phyloP scores from a whole-genome alignment of 2,797 vertebrate species.

The Tangara arthus region DNA sequence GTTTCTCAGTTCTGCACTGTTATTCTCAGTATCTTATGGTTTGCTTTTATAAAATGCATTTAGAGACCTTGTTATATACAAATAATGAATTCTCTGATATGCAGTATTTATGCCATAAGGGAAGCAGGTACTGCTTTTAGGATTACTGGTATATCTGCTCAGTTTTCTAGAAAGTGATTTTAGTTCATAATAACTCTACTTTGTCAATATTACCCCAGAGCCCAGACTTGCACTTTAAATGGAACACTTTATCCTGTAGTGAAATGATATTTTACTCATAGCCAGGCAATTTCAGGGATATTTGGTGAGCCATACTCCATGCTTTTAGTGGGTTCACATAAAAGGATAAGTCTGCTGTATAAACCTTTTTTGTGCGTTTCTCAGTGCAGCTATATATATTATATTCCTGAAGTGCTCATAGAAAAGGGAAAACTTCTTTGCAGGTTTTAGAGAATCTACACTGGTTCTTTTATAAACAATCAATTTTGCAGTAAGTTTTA shows the following conservation, averaged over 20 bases:
- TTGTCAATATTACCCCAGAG: conserved; percentile 24
- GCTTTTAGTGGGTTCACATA: conserved; percentile 34
- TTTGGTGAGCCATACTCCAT: not conserved
- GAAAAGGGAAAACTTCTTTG: not conserved
- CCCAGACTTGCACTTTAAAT: not conserved
- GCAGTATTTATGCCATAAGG: not conserved
- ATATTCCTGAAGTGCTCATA: not conserved
- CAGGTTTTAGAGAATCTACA: not conserved
- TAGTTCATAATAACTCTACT: conserved; percentile 10
- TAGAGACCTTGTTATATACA: not conserved
- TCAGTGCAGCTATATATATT: not conserved
- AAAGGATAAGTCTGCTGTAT: not conserved
- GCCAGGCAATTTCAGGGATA: conserved; percentile 11
- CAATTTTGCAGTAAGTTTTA: not conserved
- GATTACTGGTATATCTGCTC: not conserved
- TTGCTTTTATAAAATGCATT: not conserved
- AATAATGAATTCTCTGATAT: not conserved
- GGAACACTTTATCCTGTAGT: conserved; percentile 7
- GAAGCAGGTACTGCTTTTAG: not conserved
- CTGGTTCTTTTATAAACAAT: not conserved
- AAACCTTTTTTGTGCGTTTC: not conserved
- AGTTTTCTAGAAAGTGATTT: not conserved
- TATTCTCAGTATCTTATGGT: not conserved
- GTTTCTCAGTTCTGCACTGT: not conserved
- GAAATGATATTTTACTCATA: conserved; percentile 28